Conservation (phyloP, 2,888 invertebrate genomes). For the Drosophila monieri region DNA sequence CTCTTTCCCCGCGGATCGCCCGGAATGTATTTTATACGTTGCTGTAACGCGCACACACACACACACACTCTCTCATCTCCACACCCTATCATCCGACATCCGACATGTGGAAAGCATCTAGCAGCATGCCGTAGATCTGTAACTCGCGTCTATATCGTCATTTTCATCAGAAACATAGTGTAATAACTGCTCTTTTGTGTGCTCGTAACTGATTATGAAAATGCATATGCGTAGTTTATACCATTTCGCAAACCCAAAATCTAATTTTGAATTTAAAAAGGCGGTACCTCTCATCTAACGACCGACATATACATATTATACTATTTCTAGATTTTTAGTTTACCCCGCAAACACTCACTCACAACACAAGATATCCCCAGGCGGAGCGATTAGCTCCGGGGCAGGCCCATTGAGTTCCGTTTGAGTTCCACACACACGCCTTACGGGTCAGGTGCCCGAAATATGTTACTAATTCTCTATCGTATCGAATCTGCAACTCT, state of each 20-base stretch:
- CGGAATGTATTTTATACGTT: slow-evolving; percentile 55
- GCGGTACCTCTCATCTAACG: slow-evolving; percentile 12
- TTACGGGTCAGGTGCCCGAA: slow-evolving; percentile 36
- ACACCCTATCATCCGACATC: slow-evolving; percentile 49
- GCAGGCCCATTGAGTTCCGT: slow-evolving; percentile 45
- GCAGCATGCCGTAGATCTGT: slow-evolving; percentile 53
- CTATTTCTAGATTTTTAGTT: slow-evolving; percentile 77
- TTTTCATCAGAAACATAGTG: slow-evolving; percentile 50
- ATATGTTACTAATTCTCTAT: slow-evolving; percentile 61
- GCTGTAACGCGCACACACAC: slow-evolving; percentile 60
- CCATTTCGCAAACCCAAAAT: slow-evolving; percentile 40
- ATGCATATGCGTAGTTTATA: slow-evolving; percentile 11
- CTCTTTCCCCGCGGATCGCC: slow-evolving; percentile 48
- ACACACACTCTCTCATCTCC: slow-evolving; percentile 16
- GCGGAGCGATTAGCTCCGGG: slow-evolving; percentile 18
- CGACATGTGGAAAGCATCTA: slow-evolving; percentile 62
- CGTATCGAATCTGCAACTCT: slow-evolving; percentile 58
- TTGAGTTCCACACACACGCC: slow-evolving; percentile 55
- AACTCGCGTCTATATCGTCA: slow-evolving; percentile 18
- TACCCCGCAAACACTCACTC: slow-evolving; percentile 37
- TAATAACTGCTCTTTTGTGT: slow-evolving; percentile 55
- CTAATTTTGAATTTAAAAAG: slow-evolving; percentile 26
- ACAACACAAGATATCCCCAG: slow-evolving; percentile 46
- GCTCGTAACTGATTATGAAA: slow-evolving; percentile 42
- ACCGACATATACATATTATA: slow-evolving; percentile 51